Evolutionary conservation across 2,888 invertebrate genomes (phyloP), one percentile per base, ranked within the genome.

Genomic region (Limnephilus marmoratus): DNA sequence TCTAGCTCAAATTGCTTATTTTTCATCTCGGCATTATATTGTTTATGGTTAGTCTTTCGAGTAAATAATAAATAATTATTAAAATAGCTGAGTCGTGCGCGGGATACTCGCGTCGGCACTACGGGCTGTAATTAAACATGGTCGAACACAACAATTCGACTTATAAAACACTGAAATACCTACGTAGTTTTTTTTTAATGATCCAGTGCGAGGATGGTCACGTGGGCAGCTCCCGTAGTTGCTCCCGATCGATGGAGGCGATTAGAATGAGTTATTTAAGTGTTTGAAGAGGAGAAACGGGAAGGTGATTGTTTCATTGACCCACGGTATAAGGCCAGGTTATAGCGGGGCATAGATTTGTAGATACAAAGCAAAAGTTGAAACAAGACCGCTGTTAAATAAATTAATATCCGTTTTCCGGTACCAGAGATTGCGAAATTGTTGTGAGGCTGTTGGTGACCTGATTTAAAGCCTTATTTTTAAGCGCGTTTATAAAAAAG

Each of bases 121-220:
- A 81, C 81, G 3, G 81, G 90, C 90, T 93, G 87, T 93, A 92
- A 93, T 93, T 93, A 93, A 93, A 91, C 92, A 88, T 53, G 86
- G 85, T 90, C 91, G 90, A 89, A 81, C 85, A 90, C 90, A 85
- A 81, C 81, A 82, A 81, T 87, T 86, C 82, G 49, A 34, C 82
- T 81, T 68, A 90, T 81, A 90, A 90, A 90, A 88, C 53, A 80
- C 88, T 80, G 88, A 18, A 3, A 11, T 34, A 34, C 13, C 82
- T 31, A 15, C 34, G 82, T 34, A 82, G 31, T 82, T 82, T 82
- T 82, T 82, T 82, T 82, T 82, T 82, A 81, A 82, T 34, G 31
- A 82, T 18, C 68, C 82, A 41, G 37, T 34, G 37, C 31, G 37
- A n/a, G 83, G 83, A 3, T 18, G 89, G 89, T 89, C 89, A 80